Evolutionary conservation across 2,888 invertebrate species (phyloP), one percentile per base, ranked within the genome.

Genomic region (Leucophenga montana): DNA sequence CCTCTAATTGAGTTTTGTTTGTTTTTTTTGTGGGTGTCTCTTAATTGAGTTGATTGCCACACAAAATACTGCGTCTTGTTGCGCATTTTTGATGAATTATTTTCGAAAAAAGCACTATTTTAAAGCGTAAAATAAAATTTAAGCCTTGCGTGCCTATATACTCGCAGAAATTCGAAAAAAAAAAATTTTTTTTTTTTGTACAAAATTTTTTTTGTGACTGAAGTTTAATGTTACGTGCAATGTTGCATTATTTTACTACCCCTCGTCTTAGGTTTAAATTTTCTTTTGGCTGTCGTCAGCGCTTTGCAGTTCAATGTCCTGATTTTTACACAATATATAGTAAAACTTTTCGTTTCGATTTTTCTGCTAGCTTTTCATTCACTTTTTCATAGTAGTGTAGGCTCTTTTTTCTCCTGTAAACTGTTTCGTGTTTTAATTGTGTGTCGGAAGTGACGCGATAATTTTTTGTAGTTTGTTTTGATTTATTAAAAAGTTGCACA

Each of bases 1-100:
- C 79, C 76, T 79, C 83, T 82, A 81, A 81, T 81, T 81, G 83
- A 81, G 83, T 81, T 81, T 80, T 71, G 69, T 79, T 71, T 46
- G 9, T 59, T 69, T 50, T 69, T 56, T 11, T 59, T 56, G 72
- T 74, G 75, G 73, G 70, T 54, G 66, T 73, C 61, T 20, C 66
- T 53, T 82, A 82, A 81, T 81, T 81, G 75, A 82, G 75, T 78
- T 76, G 76, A 80, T 82, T 80, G 77, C 76, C 74, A 71, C 73
- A 77, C 73, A 77, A 75, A 72, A 75, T 77, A 71, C 73, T 70
- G 67, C 59, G 66, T 64, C 66, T 72, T 73, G 72, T 68, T 20
- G 54, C 50, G 53, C 46, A 39, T 46, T 57, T 57, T 50, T 39
- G 33, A 66, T 66, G 54, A 53, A 53, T 64, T 20, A 20, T 14